Evolutionary conservation across 64 coral and sea anemone species (phyloP).

Genomic region (Platygyra sinensis): DNA sequence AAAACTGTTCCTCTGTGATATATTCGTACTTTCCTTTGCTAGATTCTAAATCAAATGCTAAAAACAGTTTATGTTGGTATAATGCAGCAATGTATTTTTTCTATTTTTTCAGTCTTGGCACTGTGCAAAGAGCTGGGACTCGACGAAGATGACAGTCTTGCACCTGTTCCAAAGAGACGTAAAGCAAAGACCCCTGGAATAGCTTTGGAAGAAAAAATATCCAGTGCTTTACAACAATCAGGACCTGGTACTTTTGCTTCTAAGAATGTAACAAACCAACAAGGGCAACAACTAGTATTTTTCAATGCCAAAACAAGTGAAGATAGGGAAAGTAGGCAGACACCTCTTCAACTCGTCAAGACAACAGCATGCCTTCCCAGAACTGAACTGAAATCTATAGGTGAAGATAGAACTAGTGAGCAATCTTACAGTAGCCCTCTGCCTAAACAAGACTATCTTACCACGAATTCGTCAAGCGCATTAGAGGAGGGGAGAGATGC

Average conservation of each 20-base stretch:
- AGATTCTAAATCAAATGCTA: too few relatives aligned
- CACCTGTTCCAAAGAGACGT: slow-evolving; percentile 41
- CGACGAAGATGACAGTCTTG: slow-evolving; percentile 35
- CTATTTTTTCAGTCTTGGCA: slow-evolving; percentile 20
- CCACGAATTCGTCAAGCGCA: not conserved
- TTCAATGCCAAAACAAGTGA: not conserved
- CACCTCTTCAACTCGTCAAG: not conserved
- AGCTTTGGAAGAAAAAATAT: not conserved
- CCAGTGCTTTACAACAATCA: not conserved
- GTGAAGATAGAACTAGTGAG: not conserved
- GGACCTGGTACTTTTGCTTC: not conserved
- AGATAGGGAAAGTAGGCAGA: not conserved
- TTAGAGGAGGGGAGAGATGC: not conserved
- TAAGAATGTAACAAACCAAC: not conserved
- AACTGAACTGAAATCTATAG: not conserved
- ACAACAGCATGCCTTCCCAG: not conserved
- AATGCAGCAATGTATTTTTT: not conserved
- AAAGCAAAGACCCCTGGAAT: not conserved
- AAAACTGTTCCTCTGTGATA: too few relatives aligned
- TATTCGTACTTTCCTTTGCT: too few relatives aligned
- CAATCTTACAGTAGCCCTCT: too few relatives aligned
- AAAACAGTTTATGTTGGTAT: too few relatives aligned
- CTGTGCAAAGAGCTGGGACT: slow-evolving; percentile 62
- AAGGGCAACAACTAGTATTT: not conserved
- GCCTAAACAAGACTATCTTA: not conserved